Conservation (phyloP, 2,888 invertebrate species). For the Aporophyla lueneburgensis region DNA sequence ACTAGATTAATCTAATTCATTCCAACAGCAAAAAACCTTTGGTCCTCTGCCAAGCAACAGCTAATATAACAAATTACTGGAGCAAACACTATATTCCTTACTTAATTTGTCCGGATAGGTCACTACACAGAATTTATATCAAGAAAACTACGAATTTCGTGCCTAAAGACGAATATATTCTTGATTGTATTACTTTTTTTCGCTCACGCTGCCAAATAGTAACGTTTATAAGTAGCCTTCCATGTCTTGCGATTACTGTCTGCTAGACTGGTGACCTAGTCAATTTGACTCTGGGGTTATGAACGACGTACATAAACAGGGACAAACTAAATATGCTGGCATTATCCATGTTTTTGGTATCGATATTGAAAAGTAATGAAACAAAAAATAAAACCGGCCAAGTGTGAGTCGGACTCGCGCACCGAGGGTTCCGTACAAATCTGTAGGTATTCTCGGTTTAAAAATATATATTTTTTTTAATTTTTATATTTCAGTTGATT, state of each 20-base stretch:
- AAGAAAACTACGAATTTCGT: constrained; percentile 26
- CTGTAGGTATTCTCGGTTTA: too few relatives aligned
- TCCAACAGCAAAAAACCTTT: constrained; percentile 9
- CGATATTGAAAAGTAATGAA: too few relatives aligned
- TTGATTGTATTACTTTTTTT: constrained; percentile 33
- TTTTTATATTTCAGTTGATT: too few relatives aligned
- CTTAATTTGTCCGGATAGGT: constrained; percentile 46
- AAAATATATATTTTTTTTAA: too few relatives aligned
- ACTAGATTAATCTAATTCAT: constrained; percentile 10
- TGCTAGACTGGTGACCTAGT: constrained; percentile 19
- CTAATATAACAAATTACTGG: constrained; percentile 25
- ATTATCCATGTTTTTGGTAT: too few relatives aligned
- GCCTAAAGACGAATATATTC: constrained; percentile 17
- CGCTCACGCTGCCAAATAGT: constrained; percentile 28
- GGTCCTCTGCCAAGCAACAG: constrained; percentile 26
- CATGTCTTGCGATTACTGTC: constrained; percentile 24
- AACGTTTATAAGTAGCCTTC: constrained; percentile 35
- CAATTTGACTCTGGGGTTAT: neutral
- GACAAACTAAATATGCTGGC: too few relatives aligned
- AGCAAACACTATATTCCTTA: constrained; percentile 34
- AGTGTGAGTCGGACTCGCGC: too few relatives aligned
- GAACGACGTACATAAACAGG: neutral
- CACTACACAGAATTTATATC: constrained; percentile 30
- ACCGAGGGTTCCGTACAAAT: too few relatives aligned
- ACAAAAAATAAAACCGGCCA: too few relatives aligned